Evolutionary conservation across 2,113 vertebrate species (phyloP), one percentile per base, ranked within the genome.

Genomic region (Trinectes maculatus): DNA sequence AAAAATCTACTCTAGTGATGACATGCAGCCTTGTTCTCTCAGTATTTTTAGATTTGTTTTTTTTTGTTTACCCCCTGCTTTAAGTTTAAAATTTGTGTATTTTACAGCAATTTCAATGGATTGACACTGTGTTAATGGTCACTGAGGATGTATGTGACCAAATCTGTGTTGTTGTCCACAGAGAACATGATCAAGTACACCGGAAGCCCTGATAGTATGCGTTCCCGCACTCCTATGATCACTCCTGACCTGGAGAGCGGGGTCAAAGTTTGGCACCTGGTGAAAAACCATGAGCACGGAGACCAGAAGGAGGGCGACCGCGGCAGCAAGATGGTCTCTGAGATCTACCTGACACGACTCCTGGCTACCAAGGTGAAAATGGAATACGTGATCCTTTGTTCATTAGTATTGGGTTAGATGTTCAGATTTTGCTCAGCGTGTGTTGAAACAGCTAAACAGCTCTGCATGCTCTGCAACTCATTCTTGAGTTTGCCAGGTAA

Each of bases 101-200:
- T 39, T 39, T 11, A 3, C 5, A 49, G 57, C 29, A 13, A 43
- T 34, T 5, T 48, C 22, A 13, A 37, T 49, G 7, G 31, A 36
- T 3, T 15, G 47, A 18, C n/a, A 31, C 39, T 19, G 16, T 60
- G n/a, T 36, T 34, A 25, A 43, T 0, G 52, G 28, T 37, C 39
- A 11, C 4, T 49, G 12, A 8, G 16, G 16, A 3, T 8, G 4
- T 7, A 15, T 2, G 10, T 71, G 28, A 68, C 24, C 43, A 48
- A 24, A 66, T 57, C 9, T 6, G 2, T 60, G 28, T 54, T 72
- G 33, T 54, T 61, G 28, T 49, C 12, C 46, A 47, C 94, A 99
- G 98, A 99, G 71, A 99, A 98, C 83, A 98, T 99, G 95, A 98
- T 99, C 88, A 95, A 96, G 61, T 98, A 98, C 90, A 98, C 98